A percentile compares a stretch with the other conserved stretches of the same genome.
Evolutionary conservation across 1,140 invertebrate species (phyloP).

Genomic region (Panagrolaimus sp.): DNA sequence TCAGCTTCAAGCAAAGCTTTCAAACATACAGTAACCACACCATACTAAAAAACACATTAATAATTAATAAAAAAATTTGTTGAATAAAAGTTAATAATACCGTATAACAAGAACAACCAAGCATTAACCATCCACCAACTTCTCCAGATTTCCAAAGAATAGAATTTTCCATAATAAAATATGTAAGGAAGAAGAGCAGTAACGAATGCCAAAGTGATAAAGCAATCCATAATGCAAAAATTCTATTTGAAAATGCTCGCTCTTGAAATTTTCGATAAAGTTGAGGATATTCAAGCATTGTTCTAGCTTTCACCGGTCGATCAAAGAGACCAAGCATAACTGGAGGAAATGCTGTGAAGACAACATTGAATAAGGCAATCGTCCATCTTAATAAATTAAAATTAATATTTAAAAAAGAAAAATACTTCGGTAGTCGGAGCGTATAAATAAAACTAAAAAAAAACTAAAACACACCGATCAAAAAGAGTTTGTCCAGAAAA

Average conservation of each 20-base stretch:
- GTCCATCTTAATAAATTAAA: conserved; percentile 71
- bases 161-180: conserved; percentile 63
- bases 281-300: conserved; percentile 80
- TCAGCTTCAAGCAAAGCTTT: conserved; percentile 93
- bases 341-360: conserved; percentile 88
- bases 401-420: conserved; percentile 14
- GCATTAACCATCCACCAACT: conserved; percentile 80
- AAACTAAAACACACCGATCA: conserved; percentile 68
- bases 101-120: conserved; percentile 94
- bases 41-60: conserved; percentile 69
- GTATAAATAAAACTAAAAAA: no score
- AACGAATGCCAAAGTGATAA: conserved; percentile 89
- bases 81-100: conserved; percentile 64
- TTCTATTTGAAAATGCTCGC: conserved; percentile 69
- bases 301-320: conserved; percentile 85
- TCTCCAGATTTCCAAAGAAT: conserved; percentile 78
- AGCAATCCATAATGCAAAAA: conserved; percentile 74
- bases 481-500: conserved; percentile 98
- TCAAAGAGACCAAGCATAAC: conserved; percentile 90
- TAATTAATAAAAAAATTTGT: conserved; percentile 23
- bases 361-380: conserved; percentile 91
- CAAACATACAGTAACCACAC: conserved; percentile 89
- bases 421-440: no score
- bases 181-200: conserved; percentile 86
- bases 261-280: conserved; percentile 84